A percentile compares a stretch with the other conserved stretches of the same genome.
Conservation (phyloP, 2,888 invertebrate species). For the Chydorus sphaericus region DNA sequence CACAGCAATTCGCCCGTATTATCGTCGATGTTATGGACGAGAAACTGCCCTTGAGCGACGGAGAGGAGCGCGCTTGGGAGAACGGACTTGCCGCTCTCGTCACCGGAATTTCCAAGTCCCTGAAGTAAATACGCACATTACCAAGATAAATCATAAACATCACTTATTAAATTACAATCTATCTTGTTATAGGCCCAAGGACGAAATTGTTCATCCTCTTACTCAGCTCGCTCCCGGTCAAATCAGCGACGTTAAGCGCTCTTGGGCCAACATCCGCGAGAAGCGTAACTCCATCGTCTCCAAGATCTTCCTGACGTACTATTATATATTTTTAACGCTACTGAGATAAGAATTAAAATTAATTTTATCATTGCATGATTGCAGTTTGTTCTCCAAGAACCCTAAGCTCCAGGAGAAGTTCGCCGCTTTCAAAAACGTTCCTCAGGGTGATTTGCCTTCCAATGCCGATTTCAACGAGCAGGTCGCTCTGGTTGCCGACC, state of each 20-base stretch:
- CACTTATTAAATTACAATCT: no score
- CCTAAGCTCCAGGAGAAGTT: not conserved
- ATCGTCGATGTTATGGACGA: conserved; percentile 30
- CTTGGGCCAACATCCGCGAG: conserved; percentile 3
- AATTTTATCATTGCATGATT: no score
- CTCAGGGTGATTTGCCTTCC: conserved; percentile 30
- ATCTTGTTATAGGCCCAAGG: not conserved
- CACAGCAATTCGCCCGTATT: conserved; percentile 16
- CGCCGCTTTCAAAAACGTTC: conserved; percentile 33
- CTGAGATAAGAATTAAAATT: no score
- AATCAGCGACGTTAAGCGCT: not conserved
- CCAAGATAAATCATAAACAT: no score
- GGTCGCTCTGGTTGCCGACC: conserved; percentile 33
- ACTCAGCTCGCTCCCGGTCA: not conserved
- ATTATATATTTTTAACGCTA: no score
- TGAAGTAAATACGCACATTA: no score
- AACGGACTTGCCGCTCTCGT: conserved; percentile 21
- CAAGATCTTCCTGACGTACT: not conserved
- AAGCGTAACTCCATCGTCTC: not conserved
- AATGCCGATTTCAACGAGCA: conserved; percentile 40
- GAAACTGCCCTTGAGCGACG: conserved; percentile 29
- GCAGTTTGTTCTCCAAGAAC: not conserved
- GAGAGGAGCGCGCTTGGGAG: conserved; percentile 32
- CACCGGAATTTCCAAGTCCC: conserved; percentile 3
- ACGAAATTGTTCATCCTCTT: not conserved